Conservation (phyloP, 2,113 vertebrate genomes). For the Leucopsar rothschildi region DNA sequence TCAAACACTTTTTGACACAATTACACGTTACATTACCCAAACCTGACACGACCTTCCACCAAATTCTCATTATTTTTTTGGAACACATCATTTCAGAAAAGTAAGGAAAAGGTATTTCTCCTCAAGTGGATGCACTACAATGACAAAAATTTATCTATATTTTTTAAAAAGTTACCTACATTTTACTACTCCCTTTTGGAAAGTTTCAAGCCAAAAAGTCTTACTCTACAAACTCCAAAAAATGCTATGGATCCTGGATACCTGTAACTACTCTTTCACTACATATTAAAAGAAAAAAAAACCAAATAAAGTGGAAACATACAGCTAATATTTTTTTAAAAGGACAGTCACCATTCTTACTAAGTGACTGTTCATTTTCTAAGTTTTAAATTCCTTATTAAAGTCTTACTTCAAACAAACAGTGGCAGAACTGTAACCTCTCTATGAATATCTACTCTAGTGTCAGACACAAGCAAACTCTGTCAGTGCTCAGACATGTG, state of each 20-base stretch:
- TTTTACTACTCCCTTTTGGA: not conserved
- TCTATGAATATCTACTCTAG: not conserved
- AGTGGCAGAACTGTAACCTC: not conserved
- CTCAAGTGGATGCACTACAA: not conserved
- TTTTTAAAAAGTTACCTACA: not conserved
- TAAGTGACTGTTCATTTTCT: not conserved
- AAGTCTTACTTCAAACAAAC: not conserved
- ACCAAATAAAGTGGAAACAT: not conserved
- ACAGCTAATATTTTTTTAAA: not conserved
- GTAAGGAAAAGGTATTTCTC: not conserved
- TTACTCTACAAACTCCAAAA: not conserved
- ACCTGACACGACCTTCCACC: not conserved
- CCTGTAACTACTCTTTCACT: not conserved
- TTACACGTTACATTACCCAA: not conserved
- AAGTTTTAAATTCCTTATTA: not conserved
- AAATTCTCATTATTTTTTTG: not conserved
- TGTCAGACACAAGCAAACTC: not conserved
- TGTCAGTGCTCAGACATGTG: not conserved
- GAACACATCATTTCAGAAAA: not conserved
- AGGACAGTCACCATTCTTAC: not conserved
- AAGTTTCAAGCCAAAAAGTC: not conserved
- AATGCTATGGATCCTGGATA: not conserved
- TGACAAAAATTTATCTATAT: not conserved
- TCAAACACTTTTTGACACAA: not conserved
- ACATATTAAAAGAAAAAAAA: not conserved